Base-by-base conservation (phyloP, 2,113 vertebrate genomes). In the Neolamprologus devosi region DNA sequence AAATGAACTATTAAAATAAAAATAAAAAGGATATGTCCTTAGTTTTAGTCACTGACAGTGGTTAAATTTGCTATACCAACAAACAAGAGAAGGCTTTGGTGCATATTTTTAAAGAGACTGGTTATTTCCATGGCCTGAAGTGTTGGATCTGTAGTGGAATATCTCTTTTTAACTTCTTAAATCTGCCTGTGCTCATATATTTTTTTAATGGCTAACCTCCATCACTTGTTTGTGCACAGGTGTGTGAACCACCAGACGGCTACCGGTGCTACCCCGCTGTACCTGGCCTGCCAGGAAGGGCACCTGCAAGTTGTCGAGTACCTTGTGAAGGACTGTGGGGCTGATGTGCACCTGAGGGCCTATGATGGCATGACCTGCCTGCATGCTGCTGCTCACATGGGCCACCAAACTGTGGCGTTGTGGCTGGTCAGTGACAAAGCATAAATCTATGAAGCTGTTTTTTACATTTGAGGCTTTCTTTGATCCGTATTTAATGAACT, bases 261-360 rank as follows among this genome's bases (percentile, higher is more conserved):
- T 21, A 95, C 93, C 0, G 97, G 97, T 1, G 97, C 97, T 16
- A 97, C 96, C 1, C 97, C 96, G 0, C 95, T 98, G 82, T 98
- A 98, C 88, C 94, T 98, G 91, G 97, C 97, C 87, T 97, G 97
- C 90, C 97, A 98, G 91, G 97, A 97, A 54, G 97, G 97, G 1
- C 97, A 98, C 88, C 96, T 97, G 80, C 95, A 97, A 6, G 91
- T 97, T 13, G 95, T 92, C 0, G 95, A 98, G 95, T 97, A 95
- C 90, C 96, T 98, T 23, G 96, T 97, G 49, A 97, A 96, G 81
- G 96, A 97, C 88, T 96, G 96, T 0, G 91, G 94, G 0, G 97
- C 97, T 0, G 93, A 97, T 2, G 95, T 97, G 49, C 95, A 96
- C 86, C 95, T 97, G 78, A 94, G 94, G 4, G 97, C 97, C 30